Percentiles rank a stretch among this genome's conserved stretches.
phyloP scores from a whole-genome alignment of 2,797 vertebrate species.

The Cichlasoma orientale region DNA sequence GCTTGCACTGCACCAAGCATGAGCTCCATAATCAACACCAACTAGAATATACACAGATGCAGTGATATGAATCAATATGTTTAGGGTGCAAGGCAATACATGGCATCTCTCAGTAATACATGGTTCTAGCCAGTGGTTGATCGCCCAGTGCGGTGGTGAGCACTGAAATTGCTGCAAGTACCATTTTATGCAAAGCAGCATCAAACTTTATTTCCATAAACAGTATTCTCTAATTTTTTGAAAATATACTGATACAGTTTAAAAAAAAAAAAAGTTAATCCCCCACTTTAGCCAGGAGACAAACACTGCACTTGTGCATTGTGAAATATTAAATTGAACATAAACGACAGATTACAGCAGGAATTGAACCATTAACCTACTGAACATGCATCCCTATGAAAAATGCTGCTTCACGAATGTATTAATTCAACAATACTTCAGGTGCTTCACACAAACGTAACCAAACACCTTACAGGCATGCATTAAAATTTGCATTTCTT shows the following conservation, averaged over 20 bases:
- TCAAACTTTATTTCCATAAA: background rate
- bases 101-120: background rate
- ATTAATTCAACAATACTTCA: background rate
- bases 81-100: background rate
- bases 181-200: background rate
- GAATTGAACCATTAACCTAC: background rate
- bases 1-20: constrained; percentile 41
- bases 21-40: constrained; percentile 42
- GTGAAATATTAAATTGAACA: background rate
- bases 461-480: background rate
- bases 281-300: background rate
- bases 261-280: background rate
- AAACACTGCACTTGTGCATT: background rate
- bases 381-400: background rate
- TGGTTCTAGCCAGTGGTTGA: too few relatives aligned
- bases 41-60: constrained; percentile 30
- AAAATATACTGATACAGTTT: background rate
- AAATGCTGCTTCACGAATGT: background rate
- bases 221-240: background rate
- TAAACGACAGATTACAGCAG: background rate
- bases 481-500: background rate
- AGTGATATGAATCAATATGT: background rate
- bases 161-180: background rate
- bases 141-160: background rate
- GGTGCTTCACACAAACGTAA: background rate